A percentile compares a stretch with the other conserved stretches of the same genome.
phyloP scores from a whole-genome alignment of 2,888 invertebrate species.

The Polymixis lichenea region DNA sequence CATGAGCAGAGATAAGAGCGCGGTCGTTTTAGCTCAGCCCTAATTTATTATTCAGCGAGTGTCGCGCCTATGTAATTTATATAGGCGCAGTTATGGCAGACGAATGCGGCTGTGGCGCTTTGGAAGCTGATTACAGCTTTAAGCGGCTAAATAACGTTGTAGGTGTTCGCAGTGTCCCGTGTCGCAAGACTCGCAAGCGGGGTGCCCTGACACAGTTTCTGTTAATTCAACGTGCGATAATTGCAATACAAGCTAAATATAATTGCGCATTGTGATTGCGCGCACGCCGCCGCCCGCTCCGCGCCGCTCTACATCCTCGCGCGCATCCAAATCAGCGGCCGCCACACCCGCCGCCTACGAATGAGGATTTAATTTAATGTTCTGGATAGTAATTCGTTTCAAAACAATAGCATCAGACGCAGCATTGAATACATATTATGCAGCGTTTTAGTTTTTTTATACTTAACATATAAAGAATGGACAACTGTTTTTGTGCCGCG shows the following conservation, averaged over 20 bases:
- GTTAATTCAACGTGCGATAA: constrained; percentile 80
- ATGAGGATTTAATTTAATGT: constrained; percentile 83
- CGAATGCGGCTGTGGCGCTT: constrained; percentile 72
- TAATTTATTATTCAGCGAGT: constrained; percentile 73
- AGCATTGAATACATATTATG: constrained; percentile 67
- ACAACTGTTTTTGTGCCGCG: constrained; percentile 47
- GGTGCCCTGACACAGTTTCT: constrained; percentile 81
- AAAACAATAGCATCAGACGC: constrained; percentile 75
- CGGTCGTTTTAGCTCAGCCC: constrained; percentile 66
- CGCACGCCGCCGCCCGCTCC: constrained; percentile 75
- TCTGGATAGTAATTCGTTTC: constrained; percentile 79
- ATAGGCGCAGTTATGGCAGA: constrained; percentile 71
- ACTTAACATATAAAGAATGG: constrained; percentile 53
- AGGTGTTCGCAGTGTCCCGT: constrained; percentile 61
- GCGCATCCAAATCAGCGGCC: constrained; percentile 85
- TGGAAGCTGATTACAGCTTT: constrained; percentile 70
- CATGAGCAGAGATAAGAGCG: constrained; percentile 68
- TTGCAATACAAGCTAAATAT: constrained; percentile 84
- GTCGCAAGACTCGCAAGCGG: constrained; percentile 29
- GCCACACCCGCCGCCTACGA: constrained; percentile 82
- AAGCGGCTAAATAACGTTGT: constrained; percentile 67
- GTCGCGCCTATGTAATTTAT: constrained; percentile 71
- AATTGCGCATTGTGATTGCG: constrained; percentile 83
- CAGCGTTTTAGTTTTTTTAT: constrained; percentile 53
- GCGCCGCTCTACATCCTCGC: constrained; percentile 75